Conservation (phyloP, 2,113 vertebrate genomes). For the Regulus satrapa region DNA sequence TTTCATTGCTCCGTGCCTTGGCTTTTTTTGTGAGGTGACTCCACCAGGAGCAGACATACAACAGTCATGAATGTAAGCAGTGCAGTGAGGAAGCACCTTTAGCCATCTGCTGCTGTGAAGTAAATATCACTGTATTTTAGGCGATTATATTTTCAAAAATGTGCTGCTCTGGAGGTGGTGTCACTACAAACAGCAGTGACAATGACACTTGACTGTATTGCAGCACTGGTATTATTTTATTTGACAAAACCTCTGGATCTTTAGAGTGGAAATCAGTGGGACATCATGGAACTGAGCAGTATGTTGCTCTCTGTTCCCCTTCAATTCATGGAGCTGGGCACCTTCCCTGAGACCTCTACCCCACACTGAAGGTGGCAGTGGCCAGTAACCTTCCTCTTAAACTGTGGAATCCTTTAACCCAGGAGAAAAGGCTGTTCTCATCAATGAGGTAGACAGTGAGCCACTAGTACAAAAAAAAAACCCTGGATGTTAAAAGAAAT, state of each 20-base stretch:
- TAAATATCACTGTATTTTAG: not conserved
- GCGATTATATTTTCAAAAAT: not conserved
- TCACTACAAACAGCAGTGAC: not conserved
- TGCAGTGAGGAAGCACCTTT: not conserved
- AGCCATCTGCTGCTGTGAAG: not conserved
- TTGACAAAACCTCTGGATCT: not conserved
- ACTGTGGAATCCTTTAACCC: not conserved
- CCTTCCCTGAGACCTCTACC: not conserved
- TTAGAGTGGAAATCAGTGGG: not conserved
- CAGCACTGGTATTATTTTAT: not conserved
- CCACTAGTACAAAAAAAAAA: not conserved
- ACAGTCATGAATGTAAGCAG: not conserved
- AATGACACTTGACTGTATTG: not conserved
- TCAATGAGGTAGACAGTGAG: not conserved
- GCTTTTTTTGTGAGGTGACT: not conserved
- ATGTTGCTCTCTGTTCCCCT: not conserved
- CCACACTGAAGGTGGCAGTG: not conserved
- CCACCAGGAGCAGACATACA: not conserved
- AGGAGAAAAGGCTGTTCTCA: not conserved
- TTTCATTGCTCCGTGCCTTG: not conserved
- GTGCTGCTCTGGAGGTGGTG: not conserved
- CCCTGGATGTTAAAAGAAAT: not conserved
- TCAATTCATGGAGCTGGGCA: not conserved
- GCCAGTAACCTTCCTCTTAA: not conserved
- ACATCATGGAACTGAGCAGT: not conserved